Percentiles rank a stretch among this genome's conserved stretches.
Evolutionary conservation across 2,113 vertebrate species (phyloP).

Genomic region (Ammodramus savannarum): DNA sequence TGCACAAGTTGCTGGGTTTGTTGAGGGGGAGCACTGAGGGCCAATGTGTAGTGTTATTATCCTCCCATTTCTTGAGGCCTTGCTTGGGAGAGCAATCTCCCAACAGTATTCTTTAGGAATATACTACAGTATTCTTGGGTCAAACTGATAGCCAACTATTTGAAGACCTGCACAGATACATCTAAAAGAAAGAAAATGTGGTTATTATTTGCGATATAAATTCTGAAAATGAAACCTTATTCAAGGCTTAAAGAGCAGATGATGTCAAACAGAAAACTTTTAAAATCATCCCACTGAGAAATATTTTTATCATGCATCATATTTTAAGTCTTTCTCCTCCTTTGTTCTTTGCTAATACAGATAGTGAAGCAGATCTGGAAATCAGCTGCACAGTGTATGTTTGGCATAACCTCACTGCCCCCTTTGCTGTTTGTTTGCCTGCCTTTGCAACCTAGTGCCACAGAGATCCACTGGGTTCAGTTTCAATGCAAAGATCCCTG

Average conservation of each 20-base stretch:
- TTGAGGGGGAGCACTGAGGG: neutral
- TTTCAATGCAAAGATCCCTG: neutral
- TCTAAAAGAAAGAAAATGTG: conserved; percentile 33
- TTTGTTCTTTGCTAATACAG: conserved; percentile 8
- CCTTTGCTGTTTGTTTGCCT: neutral
- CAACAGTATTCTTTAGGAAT: neutral
- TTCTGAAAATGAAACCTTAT: conserved; percentile 10
- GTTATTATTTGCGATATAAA: conserved; percentile 5
- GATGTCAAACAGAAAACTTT: conserved; percentile 4
- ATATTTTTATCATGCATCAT: neutral
- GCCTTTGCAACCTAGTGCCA: neutral
- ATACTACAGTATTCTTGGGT: neutral
- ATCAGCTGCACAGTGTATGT: neutral
- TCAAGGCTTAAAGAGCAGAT: neutral
- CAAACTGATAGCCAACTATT: neutral
- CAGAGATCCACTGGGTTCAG: neutral
- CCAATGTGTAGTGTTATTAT: neutral
- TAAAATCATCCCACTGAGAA: neutral
- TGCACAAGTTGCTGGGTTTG: neutral
- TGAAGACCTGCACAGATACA: neutral
- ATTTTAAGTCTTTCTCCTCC: conserved; percentile 32
- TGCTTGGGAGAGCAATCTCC: neutral
- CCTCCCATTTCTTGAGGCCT: conserved; percentile 1
- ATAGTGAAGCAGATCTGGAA: neutral
- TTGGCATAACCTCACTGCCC: neutral